Evolutionary conservation across 2,797 vertebrate species (phyloP).

Genomic region (Vireo griseus): DNA sequence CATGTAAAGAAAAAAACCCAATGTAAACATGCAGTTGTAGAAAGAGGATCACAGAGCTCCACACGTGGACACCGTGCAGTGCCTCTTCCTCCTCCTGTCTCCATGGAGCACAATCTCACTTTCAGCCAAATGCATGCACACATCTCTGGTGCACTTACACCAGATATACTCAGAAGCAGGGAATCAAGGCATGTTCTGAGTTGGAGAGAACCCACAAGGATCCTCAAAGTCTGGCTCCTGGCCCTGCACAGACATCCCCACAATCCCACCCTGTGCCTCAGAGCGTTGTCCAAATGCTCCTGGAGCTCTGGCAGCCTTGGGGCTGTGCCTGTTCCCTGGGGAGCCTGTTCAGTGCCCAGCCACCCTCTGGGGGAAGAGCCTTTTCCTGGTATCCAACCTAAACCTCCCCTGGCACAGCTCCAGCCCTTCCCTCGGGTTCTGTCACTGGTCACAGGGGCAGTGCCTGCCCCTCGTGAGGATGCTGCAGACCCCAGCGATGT

Average conservation of each 20-base stretch:
- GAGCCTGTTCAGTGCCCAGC: neutral
- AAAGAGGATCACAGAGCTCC: neutral
- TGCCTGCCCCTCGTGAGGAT: neutral
- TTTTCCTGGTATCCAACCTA: neutral
- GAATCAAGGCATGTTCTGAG: neutral
- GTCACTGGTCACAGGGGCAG: neutral
- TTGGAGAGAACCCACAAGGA: neutral
- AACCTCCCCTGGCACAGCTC: neutral
- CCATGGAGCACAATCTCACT: neutral
- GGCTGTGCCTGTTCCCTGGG: neutral
- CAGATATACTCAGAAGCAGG: neutral
- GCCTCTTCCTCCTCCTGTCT: neutral
- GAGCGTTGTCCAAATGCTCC: accelerated
- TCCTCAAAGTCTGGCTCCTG: neutral
- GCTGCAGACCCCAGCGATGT: neutral
- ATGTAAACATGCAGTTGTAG: neutral
- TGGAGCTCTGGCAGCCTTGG: neutral
- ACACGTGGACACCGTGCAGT: accelerated
- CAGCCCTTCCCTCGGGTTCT: neutral
- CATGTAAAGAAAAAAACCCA: neutral
- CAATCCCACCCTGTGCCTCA: neutral
- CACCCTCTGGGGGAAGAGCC: too few relatives aligned
- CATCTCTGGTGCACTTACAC: neutral
- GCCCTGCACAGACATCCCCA: neutral
- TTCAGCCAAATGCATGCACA: neutral